Evolutionary conservation across 2,113 vertebrate species (phyloP).

Genomic region (Saccopteryx leptura): DNA sequence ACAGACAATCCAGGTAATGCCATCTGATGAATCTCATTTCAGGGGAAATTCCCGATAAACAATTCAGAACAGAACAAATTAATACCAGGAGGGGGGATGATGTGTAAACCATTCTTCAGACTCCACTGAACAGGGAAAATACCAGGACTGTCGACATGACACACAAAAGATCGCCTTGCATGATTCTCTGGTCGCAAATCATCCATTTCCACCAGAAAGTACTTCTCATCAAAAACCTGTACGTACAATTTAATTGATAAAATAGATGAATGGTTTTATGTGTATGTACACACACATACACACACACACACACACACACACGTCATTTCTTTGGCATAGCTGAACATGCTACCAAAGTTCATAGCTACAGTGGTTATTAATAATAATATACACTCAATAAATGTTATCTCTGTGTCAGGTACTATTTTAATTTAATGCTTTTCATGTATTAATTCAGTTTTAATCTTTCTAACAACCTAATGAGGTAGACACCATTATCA

Average conservation of each 20-base stretch:
- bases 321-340: neutral
- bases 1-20: neutral
- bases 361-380: neutral
- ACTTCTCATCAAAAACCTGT: conserved; percentile 95
- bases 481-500: conserved; percentile 5
- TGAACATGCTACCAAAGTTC: conserved; percentile 12
- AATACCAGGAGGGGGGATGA: conserved; percentile 94
- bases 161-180: conserved; percentile 85
- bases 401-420: neutral
- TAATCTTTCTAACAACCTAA: conserved; percentile 63
- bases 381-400: conserved; percentile 16
- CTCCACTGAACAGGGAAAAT: conserved; percentile 95
- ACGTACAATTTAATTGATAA: conserved; percentile 66
- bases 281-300: neutral
- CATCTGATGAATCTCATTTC: conserved; percentile 3
- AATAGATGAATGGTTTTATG: neutral
- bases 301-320: neutral
- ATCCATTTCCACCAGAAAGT: conserved; percentile 96
- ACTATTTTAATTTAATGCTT: conserved; percentile 59
- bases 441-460: conserved; percentile 42
- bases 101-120: conserved; percentile 95
- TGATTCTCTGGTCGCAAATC: conserved; percentile 91
- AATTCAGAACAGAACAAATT: neutral
- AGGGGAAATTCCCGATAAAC: neutral
- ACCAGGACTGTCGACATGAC: conserved; percentile 88